Evolutionary conservation across 2,888 invertebrate genomes (phyloP), one percentile per base, ranked within the genome.

Genomic region (Lasioglossum marginatum): DNA sequence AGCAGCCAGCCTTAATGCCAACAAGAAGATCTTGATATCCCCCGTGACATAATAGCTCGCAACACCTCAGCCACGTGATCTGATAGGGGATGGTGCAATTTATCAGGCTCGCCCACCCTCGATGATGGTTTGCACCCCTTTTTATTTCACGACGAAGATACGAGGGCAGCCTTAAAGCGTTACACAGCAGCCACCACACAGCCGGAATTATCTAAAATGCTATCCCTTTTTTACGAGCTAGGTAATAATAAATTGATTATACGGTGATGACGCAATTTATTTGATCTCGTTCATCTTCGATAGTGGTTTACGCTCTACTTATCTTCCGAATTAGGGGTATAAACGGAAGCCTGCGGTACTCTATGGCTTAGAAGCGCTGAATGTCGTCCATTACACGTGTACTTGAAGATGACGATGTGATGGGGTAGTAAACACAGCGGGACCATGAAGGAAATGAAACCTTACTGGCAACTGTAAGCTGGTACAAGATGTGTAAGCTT

Each of bases 71-170:
- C 31, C 63, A 14, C 16, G 63, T 63, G 63, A 31, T 63, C 63
- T 31, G 63, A 63, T 63, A 63, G 63, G 31, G 2, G 63, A 63
- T 31, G 63, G 31, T 27, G 63, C 63, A 63, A 63, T 63, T 63
- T 63, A 31, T 63, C 63, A 57, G 57, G 57, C n/a, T 57, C n/a
- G n/a, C 57, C 57, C n/a, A 57, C 57, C 57, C 57, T 57, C n/a
- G 57, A 57, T 57, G 57, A 57, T 57, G 57, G 57, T 57, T n/a
- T 57, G 57, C 57, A 57, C 57, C 57, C 57, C 57, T 57, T n/a
- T 57, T 57, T 57, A 57, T 57, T 57, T 57, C 63, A 66, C 63
- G 63, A n/a, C 12, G 57, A n/a, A 57, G 57, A 57, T 57, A 57
- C 57, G n/a, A 57, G 57, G 57, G 57, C 12, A 57, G n/a, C 12